These are phyloP conservation scores for Epiblema foenella DNA, from an alignment of 2,888 invertebrate species.

Conservation along the genomic window DNA sequence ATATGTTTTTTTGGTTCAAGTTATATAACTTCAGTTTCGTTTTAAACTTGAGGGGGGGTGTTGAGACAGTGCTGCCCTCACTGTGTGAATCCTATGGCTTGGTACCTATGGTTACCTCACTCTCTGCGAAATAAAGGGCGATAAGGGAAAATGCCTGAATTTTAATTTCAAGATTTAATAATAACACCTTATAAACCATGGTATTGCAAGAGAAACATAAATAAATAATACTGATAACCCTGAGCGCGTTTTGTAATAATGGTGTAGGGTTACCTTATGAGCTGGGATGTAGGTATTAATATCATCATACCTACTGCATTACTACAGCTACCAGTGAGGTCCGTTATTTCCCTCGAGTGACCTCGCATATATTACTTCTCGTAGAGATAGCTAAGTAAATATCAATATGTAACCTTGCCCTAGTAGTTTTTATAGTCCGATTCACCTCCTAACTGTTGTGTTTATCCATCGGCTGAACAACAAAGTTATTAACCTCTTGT, in stretches of 20 bases:
- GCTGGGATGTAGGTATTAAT: background rate
- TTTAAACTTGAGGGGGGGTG: too few relatives aligned
- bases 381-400: constrained; percentile 14
- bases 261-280: background rate
- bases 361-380: background rate
- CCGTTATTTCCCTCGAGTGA: constrained; percentile 20
- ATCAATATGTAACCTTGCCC: constrained; percentile 32
- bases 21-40: too few relatives aligned
- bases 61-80: too few relatives aligned
- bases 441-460: constrained; percentile 29
- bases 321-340: constrained; percentile 1
- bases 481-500: constrained; percentile 41
- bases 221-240: too few relatives aligned
- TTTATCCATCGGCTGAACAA: constrained; percentile 30
- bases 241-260: background rate
- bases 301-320: constrained; percentile 1
- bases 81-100: too few relatives aligned
- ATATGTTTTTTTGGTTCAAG: too few relatives aligned
- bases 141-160: too few relatives aligned
- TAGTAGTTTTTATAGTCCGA: constrained; percentile 17
- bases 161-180: too few relatives aligned
- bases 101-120: too few relatives aligned
- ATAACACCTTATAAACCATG: too few relatives aligned
- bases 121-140: too few relatives aligned
- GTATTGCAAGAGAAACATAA: too few relatives aligned